Conservation (phyloP, 1,140 invertebrate species). For the Atta cephalotes region DNA sequence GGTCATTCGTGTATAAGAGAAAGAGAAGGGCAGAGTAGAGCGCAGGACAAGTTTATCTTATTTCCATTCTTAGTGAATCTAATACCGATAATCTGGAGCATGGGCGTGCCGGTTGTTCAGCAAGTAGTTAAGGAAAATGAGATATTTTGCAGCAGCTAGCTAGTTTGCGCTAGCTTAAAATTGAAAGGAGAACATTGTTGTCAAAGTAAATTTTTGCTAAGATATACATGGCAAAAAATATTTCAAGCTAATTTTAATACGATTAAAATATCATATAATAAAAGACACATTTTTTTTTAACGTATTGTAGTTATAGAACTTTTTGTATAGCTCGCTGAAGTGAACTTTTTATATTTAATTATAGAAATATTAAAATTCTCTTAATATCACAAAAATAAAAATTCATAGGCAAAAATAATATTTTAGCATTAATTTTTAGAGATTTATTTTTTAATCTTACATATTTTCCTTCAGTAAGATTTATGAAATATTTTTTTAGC, state of each 20-base stretch:
- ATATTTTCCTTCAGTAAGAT: no score
- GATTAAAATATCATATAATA: not conserved
- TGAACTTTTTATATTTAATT: not conserved
- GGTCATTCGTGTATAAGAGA: not conserved
- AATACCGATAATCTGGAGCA: constrained; percentile 42
- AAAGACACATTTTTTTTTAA: not conserved
- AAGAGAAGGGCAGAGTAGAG: not conserved
- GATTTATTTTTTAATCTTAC: no score
- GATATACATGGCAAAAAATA: not conserved
- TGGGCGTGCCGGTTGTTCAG: not conserved
- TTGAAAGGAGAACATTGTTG: not conserved
- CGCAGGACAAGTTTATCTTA: constrained; percentile 20
- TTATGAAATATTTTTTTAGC: no score
- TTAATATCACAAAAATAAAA: no score
- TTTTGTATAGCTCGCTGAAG: not conserved
- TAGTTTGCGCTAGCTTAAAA: not conserved
- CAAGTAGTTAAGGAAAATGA: not conserved
- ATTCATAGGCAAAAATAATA: no score
- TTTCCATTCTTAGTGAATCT: constrained; percentile 43
- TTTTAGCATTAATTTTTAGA: no score
- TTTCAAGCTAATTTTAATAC: not conserved
- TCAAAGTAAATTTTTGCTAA: not conserved
- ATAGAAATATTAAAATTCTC: no score
- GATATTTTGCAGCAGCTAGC: not conserved
- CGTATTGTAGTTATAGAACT: not conserved